These are phyloP conservation scores for Odontothrips loti DNA, from an alignment of 2,888 invertebrate species.

Conservation along the genomic window DNA sequence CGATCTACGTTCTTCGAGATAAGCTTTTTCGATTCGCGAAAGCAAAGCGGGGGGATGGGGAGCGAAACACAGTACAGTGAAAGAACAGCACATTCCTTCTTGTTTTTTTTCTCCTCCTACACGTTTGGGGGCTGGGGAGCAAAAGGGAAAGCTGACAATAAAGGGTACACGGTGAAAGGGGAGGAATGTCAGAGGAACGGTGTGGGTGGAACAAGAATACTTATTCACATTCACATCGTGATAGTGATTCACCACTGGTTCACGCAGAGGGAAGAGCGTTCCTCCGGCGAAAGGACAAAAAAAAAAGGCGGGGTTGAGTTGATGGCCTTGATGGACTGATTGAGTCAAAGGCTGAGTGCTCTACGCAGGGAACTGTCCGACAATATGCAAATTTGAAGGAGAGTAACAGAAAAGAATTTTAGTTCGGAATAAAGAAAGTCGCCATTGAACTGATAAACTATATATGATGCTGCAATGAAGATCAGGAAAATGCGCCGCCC, in stretches of 20 bases:
- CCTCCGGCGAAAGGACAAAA: neutral
- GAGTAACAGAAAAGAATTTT: too few species aligned
- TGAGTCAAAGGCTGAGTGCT: too few species aligned
- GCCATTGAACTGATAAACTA: too few species aligned
- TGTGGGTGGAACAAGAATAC: neutral
- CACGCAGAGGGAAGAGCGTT: neutral
- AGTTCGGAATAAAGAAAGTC: too few species aligned
- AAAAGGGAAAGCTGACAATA: too few species aligned
- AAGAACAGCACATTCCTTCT: neutral
- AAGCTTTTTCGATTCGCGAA: slow-evolving; percentile 8
- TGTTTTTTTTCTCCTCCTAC: neutral
- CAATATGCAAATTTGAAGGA: too few species aligned
- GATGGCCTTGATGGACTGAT: too few species aligned
- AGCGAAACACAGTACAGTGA: neutral
- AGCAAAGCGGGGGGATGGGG: neutral
- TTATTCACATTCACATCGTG: slow-evolving; percentile 22
- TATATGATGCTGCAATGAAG: too few species aligned
- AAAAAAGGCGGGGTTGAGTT: too few species aligned
- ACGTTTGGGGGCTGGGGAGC: neutral
- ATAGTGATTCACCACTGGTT: slow-evolving; percentile 14
- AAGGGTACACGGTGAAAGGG: neutral
- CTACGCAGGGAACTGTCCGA: too few species aligned
- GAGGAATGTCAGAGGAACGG: neutral
- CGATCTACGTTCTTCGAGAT: slow-evolving; percentile 4
- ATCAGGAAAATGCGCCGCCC: too few species aligned